phyloP scores from a whole-genome alignment of 1,140 invertebrate species.

The Sinonovacula constricta region DNA sequence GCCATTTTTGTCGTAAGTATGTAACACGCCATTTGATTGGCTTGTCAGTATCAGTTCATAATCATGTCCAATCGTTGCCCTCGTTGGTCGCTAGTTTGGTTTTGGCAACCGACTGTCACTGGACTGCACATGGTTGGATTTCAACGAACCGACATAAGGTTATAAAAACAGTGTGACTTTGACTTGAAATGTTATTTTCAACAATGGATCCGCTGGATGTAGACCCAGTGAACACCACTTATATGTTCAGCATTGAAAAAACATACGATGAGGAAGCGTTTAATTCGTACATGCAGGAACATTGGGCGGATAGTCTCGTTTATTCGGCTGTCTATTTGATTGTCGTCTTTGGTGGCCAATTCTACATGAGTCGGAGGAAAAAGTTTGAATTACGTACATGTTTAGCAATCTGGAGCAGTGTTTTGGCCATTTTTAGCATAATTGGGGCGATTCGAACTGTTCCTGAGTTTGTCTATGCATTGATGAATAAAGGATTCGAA shows the following conservation, averaged over 20 bases:
- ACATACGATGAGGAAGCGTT: conserved; percentile 93
- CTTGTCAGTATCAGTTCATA: conserved; percentile 63
- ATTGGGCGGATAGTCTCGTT: conserved; percentile 94
- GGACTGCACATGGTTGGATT: not conserved
- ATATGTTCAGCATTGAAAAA: conserved; percentile 96
- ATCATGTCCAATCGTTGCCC: conserved; percentile 55
- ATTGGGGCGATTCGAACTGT: conserved; percentile 86
- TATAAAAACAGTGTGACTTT: too few relatives aligned
- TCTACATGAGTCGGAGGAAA: conserved; percentile 93
- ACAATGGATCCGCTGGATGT: conserved; percentile 11
- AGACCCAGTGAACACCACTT: conserved; percentile 79
- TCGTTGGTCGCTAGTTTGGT: conserved; percentile 27
- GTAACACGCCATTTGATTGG: conserved; percentile 55
- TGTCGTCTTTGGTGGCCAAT: conserved; percentile 94
- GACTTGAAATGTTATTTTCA: too few relatives aligned
- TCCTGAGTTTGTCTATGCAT: conserved; percentile 88
- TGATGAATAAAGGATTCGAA: conserved; percentile 93
- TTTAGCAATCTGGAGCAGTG: conserved; percentile 94
- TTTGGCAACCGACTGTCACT: conserved; percentile 18
- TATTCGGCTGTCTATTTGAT: conserved; percentile 93
- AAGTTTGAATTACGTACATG: conserved; percentile 92
- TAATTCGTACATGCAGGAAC: conserved; percentile 95
- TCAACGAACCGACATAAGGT: too few relatives aligned
- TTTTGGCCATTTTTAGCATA: conserved; percentile 95
- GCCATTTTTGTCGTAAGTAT: too few relatives aligned